phyloP scores from a whole-genome alignment of 2,888 invertebrate genomes.

The Lordiphosa fenestrarum region DNA sequence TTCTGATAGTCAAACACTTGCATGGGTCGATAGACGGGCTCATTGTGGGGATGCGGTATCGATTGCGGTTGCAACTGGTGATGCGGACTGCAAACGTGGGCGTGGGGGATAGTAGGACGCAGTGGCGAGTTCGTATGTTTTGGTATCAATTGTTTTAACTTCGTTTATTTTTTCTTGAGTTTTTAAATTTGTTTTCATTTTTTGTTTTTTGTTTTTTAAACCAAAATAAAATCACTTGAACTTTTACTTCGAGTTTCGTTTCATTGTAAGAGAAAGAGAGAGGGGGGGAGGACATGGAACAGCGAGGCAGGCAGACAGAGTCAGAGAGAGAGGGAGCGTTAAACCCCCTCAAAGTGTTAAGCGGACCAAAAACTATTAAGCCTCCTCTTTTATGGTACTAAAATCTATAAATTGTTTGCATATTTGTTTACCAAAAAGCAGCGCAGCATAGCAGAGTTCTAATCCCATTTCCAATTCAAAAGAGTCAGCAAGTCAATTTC shows the following conservation, averaged over 20 bases:
- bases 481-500: no score
- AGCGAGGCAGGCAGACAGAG: no score
- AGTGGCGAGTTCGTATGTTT: constrained; percentile 12
- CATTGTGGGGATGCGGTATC: constrained; percentile 39
- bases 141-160: constrained; percentile 9
- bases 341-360: no score
- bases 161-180: constrained; percentile 8
- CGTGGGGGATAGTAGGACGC: constrained; percentile 9
- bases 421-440: no score
- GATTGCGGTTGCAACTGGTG: constrained; percentile 48
- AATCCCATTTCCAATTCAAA: no score
- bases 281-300: no score
- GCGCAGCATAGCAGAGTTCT: no score
- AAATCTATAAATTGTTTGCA: no score
- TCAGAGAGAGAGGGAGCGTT: no score
- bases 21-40: constrained; percentile 82
- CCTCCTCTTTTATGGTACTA: no score
- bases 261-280: constrained; percentile 6
- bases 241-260: constrained; percentile 42
- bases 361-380: no score
- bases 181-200: constrained; percentile 14
- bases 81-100: constrained; percentile 43
- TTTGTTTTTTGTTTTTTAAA: constrained; percentile 26
- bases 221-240: constrained; percentile 59
- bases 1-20: constrained; percentile 88